Percentiles rank a stretch among this genome's conserved stretches.
Conservation (phyloP, 2,797 vertebrate genomes). For the Bradypodion ventrale region DNA sequence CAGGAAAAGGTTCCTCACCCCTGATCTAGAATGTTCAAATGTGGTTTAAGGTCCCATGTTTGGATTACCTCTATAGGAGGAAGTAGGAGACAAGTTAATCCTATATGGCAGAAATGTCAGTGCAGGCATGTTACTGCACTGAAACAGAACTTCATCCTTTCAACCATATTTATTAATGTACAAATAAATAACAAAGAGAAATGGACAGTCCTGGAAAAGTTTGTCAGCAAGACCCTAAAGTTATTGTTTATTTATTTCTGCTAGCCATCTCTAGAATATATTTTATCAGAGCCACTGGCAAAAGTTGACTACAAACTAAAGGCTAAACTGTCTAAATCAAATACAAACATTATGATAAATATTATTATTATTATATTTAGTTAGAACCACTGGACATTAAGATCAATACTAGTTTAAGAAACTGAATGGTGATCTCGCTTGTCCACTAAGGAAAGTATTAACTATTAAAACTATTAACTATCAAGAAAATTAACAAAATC, state of each 20-base stretch:
- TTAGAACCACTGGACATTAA: neutral
- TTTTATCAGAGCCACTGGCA: neutral
- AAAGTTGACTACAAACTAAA: no score
- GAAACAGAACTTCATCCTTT: neutral
- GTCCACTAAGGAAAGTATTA: neutral
- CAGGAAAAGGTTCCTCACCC: no score
- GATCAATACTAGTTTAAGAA: neutral
- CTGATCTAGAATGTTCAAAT: no score
- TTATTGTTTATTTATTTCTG: neutral
- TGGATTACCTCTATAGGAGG: no score
- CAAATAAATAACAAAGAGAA: neutral
- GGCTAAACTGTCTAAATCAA: neutral
- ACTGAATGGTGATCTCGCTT: neutral
- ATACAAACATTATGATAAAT: no score
- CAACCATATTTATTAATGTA: neutral
- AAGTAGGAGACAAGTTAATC: neutral
- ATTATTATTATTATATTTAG: no score
- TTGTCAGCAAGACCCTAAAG: neutral
- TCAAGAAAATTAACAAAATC: neutral
- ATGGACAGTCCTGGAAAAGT: no score
- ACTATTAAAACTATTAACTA: neutral
- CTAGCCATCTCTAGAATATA: neutral
- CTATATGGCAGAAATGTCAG: no score
- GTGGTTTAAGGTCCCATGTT: no score
- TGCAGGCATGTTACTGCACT: no score